Base-by-base conservation (phyloP, 92 coral and sea anemone genomes). In the Blastomussa wellsi region DNA sequence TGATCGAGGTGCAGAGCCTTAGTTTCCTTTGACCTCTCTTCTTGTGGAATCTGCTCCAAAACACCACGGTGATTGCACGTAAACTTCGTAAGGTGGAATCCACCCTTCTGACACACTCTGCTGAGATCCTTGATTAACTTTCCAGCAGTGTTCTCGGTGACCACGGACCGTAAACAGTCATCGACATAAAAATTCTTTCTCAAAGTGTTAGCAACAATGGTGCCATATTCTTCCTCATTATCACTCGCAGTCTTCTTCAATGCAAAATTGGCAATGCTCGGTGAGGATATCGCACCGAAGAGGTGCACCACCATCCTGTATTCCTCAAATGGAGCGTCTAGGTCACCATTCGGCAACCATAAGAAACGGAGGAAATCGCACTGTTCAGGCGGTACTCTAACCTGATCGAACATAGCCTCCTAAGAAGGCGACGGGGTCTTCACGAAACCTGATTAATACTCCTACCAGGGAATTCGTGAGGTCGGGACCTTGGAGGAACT, bases 351-450 rank as follows among this genome's bases (percentile, higher is more conserved):
- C 32, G 86, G 85, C 83, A 78, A 86, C 93, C 93, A 86, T 0
- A 78, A 39, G 75, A 79, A 91, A 24, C 87, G 75, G 39, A 91
- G 68, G 57, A 36, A 82, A 79, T 83, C 84, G 17, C 79, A 77
- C 42, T 90, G 90, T 42, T 79, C 88, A n/a, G 48, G 78, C 0
- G 91, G 91, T 20, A 90, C 86, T 31, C 13, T 15, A 7, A 90
- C 86, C 51, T 91, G 91, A 19, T 84, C 59, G 71, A 87, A 91
- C 94, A 91, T 91, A 7, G 94, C 81, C 89, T 6, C 82, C 91
- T 89, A 84, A 84, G 71, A 91, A 87, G 72, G 94, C 86, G 37
- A 91, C 79, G 5, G 91, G 91, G 81, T 87, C 83, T 44, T 88
- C 85, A 51, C 91, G 49, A 48, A 91, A 88, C 6, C 84, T 22